Evolutionary conservation across 2,797 vertebrate genomes (phyloP).

Genomic region (Microctenopoma stevenorrisi): DNA sequence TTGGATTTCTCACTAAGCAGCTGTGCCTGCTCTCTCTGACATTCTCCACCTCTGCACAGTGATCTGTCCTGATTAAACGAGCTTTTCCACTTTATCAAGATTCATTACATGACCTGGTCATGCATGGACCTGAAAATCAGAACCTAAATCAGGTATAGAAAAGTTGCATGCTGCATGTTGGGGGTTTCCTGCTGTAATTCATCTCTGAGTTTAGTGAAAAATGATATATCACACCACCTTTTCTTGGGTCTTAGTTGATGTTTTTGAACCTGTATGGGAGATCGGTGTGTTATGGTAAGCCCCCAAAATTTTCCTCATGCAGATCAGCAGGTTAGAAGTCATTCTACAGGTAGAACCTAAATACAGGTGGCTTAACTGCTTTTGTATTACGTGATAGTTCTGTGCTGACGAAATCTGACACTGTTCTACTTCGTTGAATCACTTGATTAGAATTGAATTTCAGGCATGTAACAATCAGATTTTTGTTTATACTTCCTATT

Average conservation of each 20-base stretch:
- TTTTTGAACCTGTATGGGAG: slow-evolving; percentile 21
- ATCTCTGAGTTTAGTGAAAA: slow-evolving; percentile 40
- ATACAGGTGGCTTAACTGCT: slow-evolving; percentile 34
- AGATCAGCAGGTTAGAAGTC: slow-evolving; percentile 5
- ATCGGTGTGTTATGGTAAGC: slow-evolving; percentile 53
- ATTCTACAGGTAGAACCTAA: slow-evolving; percentile 19
- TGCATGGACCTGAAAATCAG: slow-evolving; percentile 62
- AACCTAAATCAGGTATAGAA: slow-evolving; percentile 36
- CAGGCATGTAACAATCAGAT: not conserved
- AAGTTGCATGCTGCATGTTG: slow-evolving; percentile 64
- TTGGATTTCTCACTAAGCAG: slow-evolving; percentile 84
- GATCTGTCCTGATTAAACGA: slow-evolving; percentile 82
- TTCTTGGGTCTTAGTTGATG: not conserved
- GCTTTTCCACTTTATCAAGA: slow-evolving; percentile 84
- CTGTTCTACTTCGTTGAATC: not conserved
- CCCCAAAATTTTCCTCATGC: slow-evolving; percentile 57
- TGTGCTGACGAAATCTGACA: slow-evolving; percentile 5
- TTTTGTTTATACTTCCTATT: slow-evolving; percentile 4
- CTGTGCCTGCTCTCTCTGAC: slow-evolving; percentile 83
- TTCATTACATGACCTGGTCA: slow-evolving; percentile 81
- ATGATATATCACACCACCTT: slow-evolving; percentile 29
- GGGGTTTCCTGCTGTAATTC: slow-evolving; percentile 56
- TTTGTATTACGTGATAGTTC: slow-evolving; percentile 1
- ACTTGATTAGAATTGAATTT: not conserved
- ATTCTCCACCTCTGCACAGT: slow-evolving; percentile 84